Evolutionary conservation across 2,797 vertebrate genomes (phyloP), one percentile per base, ranked within the genome.

Genomic region (Diceros bicornis): DNA sequence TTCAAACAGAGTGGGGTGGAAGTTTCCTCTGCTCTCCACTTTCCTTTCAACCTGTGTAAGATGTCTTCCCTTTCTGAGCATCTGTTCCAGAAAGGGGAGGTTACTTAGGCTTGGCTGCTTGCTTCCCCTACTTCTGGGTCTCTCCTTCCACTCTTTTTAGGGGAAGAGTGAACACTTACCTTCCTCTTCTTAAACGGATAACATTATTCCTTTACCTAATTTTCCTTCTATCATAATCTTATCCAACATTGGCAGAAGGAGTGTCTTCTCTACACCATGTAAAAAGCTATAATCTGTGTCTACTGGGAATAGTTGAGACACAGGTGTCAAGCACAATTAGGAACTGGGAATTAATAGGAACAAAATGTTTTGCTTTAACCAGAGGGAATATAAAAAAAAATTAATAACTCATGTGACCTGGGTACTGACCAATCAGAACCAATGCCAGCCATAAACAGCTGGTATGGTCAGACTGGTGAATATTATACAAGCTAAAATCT

Each of bases 311-410:
- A 75, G n/a, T 55, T 86, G 68, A 86, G 84, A 92, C 4, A 32
- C 10, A 55, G 16, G 12, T 84, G 6, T 91, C 77, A 66, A 71
- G 47, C 29, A 72, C 55, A 89, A 86, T 16, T 61, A 94, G 34
- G 29, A 75, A 91, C 27, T 93, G n/a, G 16, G 8, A 11, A 44
- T 81, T 85, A 75, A 92, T 69, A 61, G 25, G 44, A 92, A 75
- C 8, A 82, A 95, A 96, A 88, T 91, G 16, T 41, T 92, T 79
- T 81, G 12, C 50, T 92, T 96, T 96, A 92, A 74, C 78, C 34
- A 68, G 13, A 90, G 44, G 32, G 21, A 11, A 29, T 72, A 79
- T 74, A 62, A 88, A 91, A 91, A 62, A 86, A 0, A 37, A 69
- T 91, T 59, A 96, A 20, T 27, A 86, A 55, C 0, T 55, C 34